Evolutionary conservation across 2,113 vertebrate species (phyloP), one percentile per base, ranked within the genome.

Genomic region (Barnardius zonarius): DNA sequence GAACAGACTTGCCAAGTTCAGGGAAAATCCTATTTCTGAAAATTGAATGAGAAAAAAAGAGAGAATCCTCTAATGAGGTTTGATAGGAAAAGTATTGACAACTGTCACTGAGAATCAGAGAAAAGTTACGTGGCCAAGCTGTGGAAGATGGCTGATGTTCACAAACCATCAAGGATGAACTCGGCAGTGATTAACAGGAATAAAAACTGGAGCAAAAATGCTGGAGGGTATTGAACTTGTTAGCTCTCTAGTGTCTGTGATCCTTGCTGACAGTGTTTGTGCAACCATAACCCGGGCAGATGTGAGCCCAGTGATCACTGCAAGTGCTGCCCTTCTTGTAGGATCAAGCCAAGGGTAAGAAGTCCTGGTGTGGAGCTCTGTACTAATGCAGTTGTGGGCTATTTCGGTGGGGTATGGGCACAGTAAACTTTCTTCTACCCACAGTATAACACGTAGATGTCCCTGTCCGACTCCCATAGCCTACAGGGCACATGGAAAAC

Each of bases 1-100:
- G 86, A 96, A 78, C 7, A 49, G 95, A 52, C 82, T 96, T 94
- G 88, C 87, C 82, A 94, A 84, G 55, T 48, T 75, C 78, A 82
- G 39, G 61, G n/a, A 62, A 87, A 96, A 67, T 59, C 77, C 51
- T 63, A 9, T 67, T 84, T 94, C 81, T 95, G 55, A 92, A 84
- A 92, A 92, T 61, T 27, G 24, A 86, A 74, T 17, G 11, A 59
- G 22, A 35, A 59, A 59, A 59, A 59, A 24, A 35, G 22, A 59
- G 1, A 30, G 35, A 63, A 39, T 41, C 25, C 67, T 62, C 25
- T 91, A 30, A 82, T 75, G 49, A 83, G 28, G 28, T 86, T 80
- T 74, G 54, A 83, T 86, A 66, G 63, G 52, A 59, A 77, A 92
- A 88, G 30, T 44, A 88, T 66, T 74, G 90, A 86, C 54, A 77